Base-by-base conservation (phyloP, 2,113 vertebrate genomes). In the Centropus bengalensis region DNA sequence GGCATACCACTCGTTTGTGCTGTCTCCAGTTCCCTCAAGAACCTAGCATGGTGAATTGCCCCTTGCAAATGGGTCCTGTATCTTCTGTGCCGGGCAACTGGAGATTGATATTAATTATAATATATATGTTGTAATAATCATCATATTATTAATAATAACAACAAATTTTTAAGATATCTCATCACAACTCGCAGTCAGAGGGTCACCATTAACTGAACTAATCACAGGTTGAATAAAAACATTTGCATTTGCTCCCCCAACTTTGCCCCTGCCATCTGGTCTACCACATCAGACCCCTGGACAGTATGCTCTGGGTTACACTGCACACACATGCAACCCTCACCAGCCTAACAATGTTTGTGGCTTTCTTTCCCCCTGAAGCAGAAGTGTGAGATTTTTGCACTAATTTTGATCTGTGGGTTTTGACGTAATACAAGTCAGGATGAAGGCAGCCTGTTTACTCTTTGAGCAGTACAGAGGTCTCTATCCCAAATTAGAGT, bases 341-440 rank as follows among this genome's bases (percentile, higher is more conserved):
- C 9, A 4, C 2, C 14, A 2, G 4, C 4, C 45, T 0, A 81
- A 32, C 13, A 66, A 5, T 14, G 7, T 23, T 56, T 70, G 30
- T 5, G 2, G 2, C 49, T 70, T 92, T 42, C 44, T 33, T 91
- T 67, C 38, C 6, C 28, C 9, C 2, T 28, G 9, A 5, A 33
- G 30, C 60, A 79, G 32, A 36, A 33, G 12, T 4, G 28, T 10
- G 56, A 91, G 44, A 33, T 58, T 83, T 92, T 86, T 67, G 22
- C 73, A 78, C 5, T 63, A 2, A 55, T 91, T 93, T 84, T 82
- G 27, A 10, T 62, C 55, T 42, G 15, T 55, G 47, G 3, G 17
- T 40, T 91, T 91, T 54, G 15, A 30, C 56, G n/a, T 28, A 40
- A 14, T 18, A 51, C 14, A 67, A 81, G 38, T 4, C 45, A 40